Conservation (phyloP, 2,888 invertebrate species). For the Pterostichus niger region DNA sequence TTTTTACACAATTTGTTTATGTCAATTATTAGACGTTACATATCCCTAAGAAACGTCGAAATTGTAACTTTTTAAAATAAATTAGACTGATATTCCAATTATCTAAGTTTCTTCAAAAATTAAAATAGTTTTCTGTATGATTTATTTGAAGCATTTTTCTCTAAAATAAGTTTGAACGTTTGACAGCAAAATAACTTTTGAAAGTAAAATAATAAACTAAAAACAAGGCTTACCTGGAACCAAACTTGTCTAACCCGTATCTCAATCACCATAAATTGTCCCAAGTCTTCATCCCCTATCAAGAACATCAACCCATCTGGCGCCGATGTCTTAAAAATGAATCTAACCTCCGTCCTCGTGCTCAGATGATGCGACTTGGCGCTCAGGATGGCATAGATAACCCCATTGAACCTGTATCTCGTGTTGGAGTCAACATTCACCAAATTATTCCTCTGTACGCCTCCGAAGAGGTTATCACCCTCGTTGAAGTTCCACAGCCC, state of each 20-base stretch:
- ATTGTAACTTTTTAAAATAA: no score
- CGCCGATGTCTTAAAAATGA: slow-evolving; percentile 93
- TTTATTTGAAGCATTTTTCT: no score
- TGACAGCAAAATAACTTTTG: no score
- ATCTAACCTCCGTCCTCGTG: slow-evolving; percentile 83
- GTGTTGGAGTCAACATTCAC: slow-evolving; percentile 85
- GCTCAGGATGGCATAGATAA: slow-evolving; percentile 90
- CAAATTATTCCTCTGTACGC: slow-evolving; percentile 85
- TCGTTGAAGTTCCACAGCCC: slow-evolving; percentile 97
- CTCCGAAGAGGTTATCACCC: slow-evolving; percentile 86
- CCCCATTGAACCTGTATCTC: slow-evolving; percentile 93
- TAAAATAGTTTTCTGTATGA: no score
- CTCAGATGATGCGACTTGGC: slow-evolving; percentile 81
- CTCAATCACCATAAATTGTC: slow-evolving; percentile 89
- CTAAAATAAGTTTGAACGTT: no score
- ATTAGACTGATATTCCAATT: no score
- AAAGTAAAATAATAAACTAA: background rate
- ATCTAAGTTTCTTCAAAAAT: no score
- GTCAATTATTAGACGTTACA: no score
- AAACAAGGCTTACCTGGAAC: slow-evolving; percentile 80
- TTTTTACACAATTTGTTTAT: no score
- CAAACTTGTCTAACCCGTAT: slow-evolving; percentile 88
- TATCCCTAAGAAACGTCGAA: no score
- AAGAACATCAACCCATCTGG: slow-evolving; percentile 93
- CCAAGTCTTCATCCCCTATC: slow-evolving; percentile 81